These are phyloP conservation scores for Heliconius hortense DNA, from an alignment of 2,888 invertebrate species.

Conservation along the genomic window DNA sequence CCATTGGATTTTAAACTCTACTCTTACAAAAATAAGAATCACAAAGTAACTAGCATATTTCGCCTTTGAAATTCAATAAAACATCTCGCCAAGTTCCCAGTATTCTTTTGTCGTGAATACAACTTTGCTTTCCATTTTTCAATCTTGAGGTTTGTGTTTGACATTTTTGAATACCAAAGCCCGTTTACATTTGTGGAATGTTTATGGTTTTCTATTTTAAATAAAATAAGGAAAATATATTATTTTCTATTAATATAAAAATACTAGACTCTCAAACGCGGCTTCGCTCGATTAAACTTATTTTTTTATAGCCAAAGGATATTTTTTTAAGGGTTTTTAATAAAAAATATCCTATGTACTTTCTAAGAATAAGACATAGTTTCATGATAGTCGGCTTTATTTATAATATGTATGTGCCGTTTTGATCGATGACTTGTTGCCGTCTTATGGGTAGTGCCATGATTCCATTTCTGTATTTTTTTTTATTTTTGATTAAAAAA, in stretches of 20 bases:
- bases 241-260: neutral
- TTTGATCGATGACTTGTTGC: too few relatives aligned
- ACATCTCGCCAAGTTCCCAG: slow-evolving; percentile 1
- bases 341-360: too few relatives aligned
- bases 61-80: slow-evolving; percentile 7
- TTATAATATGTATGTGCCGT: too few relatives aligned
- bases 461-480: too few relatives aligned
- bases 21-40: neutral
- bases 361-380: too few relatives aligned
- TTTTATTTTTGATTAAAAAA: too few relatives aligned
- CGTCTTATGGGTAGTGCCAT: too few relatives aligned
- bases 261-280: neutral
- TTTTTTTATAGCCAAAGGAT: too few relatives aligned
- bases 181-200: slow-evolving; percentile 4
- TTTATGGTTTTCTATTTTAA: neutral
- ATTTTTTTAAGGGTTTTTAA: too few relatives aligned
- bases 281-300: too few relatives aligned
- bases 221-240: neutral
- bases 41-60: neutral
- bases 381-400: too few relatives aligned
- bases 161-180: slow-evolving; percentile 12
- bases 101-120: slow-evolving; percentile 18
- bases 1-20: neutral
- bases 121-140: slow-evolving; percentile 14
- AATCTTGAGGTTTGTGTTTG: slow-evolving; percentile 10